Base-by-base conservation (phyloP, 2,888 invertebrate species). In the Diaprepes abbreviatus region DNA sequence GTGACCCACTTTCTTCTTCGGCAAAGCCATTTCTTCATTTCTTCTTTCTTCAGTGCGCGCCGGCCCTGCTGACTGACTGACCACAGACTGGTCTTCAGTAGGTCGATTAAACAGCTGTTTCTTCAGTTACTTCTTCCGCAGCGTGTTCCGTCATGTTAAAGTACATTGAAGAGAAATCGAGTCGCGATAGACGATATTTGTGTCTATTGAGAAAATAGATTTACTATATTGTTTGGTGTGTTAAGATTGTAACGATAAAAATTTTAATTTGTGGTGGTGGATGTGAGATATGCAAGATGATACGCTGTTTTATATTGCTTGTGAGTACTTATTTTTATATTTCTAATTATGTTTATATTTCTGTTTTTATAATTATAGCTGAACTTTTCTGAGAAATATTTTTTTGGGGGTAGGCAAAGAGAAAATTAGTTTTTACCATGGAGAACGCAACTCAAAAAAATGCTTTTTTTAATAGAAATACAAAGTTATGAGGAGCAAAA, bases 11-110 rank as follows among this genome's bases (percentile, higher is more conserved):
- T 70, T 70, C 68, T 69, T 69, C 64, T 21, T 12, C 63, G 63
- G 38, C 58, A 33, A 28, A 28, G 58, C 52, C 38, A 43, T 64
- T 70, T 65, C 65, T 70, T 65, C 60, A 57, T 57, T 57, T 38
- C 62, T 38, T 70, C 52, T 70, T 40, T 50, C 64, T 57, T 45
- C 45, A 54, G 43, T 54, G 55, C 59, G 38, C 71, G 71, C 71
- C 67, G 67, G 66, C 70, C 70, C 74, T 74, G 71, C 60, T 75
- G 74, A 76, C 73, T 74, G 74, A 76, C 72, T 75, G 71, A 72
- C 74, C 74, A 67, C 70, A 62, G 67, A 70, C 64, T 54, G 66
- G 66, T 70, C 68, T 71, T 66, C 72, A 74, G 74, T 74, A 73
- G 72, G 74, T 71, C 73, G 72, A 57, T 43, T 45, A 50, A 66